Conservation (phyloP, 1,140 invertebrate species). For the Andrena cerasifolii region DNA sequence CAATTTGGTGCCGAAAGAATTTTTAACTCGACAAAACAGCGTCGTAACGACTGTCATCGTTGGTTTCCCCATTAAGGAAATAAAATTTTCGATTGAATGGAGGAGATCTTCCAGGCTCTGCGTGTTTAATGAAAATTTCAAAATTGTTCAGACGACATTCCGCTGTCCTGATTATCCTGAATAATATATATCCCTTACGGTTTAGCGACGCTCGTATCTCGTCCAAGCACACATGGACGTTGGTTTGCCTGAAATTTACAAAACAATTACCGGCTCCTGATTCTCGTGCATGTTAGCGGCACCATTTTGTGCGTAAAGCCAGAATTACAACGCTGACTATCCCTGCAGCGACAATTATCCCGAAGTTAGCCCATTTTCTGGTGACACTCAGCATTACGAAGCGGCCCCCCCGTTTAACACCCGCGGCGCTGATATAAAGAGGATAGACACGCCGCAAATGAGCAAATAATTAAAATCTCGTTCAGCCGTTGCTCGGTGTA, state of each 20-base stretch:
- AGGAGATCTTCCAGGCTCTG: too few species aligned
- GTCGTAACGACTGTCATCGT: too few species aligned
- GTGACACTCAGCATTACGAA: conserved; percentile 7
- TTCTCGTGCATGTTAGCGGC: too few species aligned
- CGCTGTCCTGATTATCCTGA: not conserved
- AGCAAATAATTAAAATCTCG: conserved; percentile 16
- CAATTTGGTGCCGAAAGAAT: too few species aligned
- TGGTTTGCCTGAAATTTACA: conserved; percentile 28
- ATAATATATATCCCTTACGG: too few species aligned
- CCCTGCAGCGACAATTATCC: conserved; percentile 18
- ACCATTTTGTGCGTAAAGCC: conserved; percentile 23
- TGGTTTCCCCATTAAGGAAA: too few species aligned
- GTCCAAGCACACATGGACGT: not conserved
- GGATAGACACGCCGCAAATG: not conserved
- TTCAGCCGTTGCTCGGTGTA: not conserved
- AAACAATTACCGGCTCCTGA: conserved; percentile 15
- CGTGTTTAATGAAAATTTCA: too few species aligned
- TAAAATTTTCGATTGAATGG: too few species aligned
- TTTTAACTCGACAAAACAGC: too few species aligned
- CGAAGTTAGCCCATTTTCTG: conserved; percentile 35
- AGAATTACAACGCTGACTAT: not conserved
- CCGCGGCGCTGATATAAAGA: not conserved
- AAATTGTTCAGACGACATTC: not conserved
- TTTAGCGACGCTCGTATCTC: not conserved
- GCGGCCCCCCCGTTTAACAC: conserved; percentile 9